Percentiles rank a stretch among this genome's conserved stretches.
Conservation (phyloP, 2,797 vertebrate genomes). For the Sciurus vulgaris region DNA sequence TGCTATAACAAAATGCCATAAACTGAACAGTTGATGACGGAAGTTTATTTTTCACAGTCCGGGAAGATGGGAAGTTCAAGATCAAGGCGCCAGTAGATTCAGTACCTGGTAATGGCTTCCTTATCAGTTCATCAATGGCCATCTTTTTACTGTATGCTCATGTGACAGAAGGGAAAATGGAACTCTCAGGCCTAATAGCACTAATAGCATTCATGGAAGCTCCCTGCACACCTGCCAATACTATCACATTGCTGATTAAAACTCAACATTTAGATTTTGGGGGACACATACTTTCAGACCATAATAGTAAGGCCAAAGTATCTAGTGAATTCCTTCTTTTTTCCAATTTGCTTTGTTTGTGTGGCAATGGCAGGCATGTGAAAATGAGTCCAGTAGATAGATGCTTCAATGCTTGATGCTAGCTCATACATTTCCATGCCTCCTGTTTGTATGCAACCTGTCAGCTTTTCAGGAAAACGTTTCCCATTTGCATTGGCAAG, state of each 20-base stretch:
- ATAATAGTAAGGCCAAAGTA: background rate
- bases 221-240: background rate
- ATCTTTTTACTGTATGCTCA: background rate
- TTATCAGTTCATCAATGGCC: background rate
- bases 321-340: background rate
- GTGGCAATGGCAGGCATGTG: background rate
- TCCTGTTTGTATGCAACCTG: background rate
- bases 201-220: background rate
- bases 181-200: background rate
- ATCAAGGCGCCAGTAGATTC: background rate
- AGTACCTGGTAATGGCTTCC: background rate
- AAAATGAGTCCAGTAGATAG: background rate
- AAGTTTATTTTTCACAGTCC: background rate
- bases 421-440: background rate
- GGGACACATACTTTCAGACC: background rate
- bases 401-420: background rate
- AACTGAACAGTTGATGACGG: background rate
- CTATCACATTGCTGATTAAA: background rate
- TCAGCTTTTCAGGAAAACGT: background rate
- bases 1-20: background rate
- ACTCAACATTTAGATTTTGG: background rate
- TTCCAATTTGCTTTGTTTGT: slow-evolving; percentile 33
- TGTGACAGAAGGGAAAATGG: background rate
- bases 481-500: background rate
- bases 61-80: background rate